Percentiles rank a stretch among this genome's conserved stretches.
Conservation (phyloP, 2,888 invertebrate species). For the Leucania comma region DNA sequence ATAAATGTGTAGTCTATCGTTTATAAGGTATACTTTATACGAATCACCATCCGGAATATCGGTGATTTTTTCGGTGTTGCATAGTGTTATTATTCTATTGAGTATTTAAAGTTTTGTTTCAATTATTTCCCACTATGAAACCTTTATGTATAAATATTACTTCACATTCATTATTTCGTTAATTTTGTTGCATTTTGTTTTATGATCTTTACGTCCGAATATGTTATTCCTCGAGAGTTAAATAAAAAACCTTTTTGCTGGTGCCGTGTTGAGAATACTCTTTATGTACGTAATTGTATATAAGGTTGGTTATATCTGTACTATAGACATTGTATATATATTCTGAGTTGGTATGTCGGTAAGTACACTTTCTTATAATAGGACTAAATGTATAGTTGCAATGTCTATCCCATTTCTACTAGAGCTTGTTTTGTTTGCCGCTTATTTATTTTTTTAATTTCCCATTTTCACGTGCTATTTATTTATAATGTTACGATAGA, state of each 20-base stretch:
- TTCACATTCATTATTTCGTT: slow-evolving; percentile 54
- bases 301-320: slow-evolving; percentile 52
- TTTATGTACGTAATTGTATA: slow-evolving; percentile 44
- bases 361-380: slow-evolving; percentile 62
- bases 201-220: slow-evolving; percentile 52
- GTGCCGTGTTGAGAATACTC: slow-evolving; percentile 68
- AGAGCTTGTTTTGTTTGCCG: slow-evolving; percentile 85
- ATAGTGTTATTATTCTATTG: neutral
- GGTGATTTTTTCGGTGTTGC: too few relatives aligned
- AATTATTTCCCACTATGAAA: slow-evolving; percentile 4
- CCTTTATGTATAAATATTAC: slow-evolving; percentile 7
- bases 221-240: slow-evolving; percentile 32
- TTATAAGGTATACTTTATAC: too few relatives aligned
- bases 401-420: slow-evolving; percentile 71
- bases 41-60: too few relatives aligned
- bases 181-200: slow-evolving; percentile 73
- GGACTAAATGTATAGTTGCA: slow-evolving; percentile 64
- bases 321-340: slow-evolving; percentile 60
- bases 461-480: slow-evolving; percentile 62
- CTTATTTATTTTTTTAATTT: slow-evolving; percentile 77
- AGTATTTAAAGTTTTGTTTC: slow-evolving; percentile 17
- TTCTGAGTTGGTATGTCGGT: slow-evolving; percentile 51
- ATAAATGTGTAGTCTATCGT: too few relatives aligned
- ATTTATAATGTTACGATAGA: slow-evolving; percentile 50
- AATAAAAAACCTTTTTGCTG: slow-evolving; percentile 73